Evolutionary conservation across 2,797 vertebrate species (phyloP), one percentile per base, ranked within the genome.

Genomic region (Molossus molossus): DNA sequence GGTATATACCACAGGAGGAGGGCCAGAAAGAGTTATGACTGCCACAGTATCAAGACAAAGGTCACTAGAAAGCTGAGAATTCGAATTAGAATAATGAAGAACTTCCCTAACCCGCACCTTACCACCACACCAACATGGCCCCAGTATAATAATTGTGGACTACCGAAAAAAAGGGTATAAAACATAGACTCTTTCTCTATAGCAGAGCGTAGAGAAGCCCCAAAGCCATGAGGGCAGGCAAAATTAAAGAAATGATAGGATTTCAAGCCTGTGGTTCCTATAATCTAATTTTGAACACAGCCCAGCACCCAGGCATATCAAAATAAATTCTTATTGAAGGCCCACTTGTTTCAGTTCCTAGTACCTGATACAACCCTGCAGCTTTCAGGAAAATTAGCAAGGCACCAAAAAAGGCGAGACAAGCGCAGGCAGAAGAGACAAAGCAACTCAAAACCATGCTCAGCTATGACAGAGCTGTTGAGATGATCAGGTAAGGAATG

Each of bases 61-160:
- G 1, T 15, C 6, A 6, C 1, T 64, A 40, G 83, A 57, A 76
- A 12, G 53, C 4, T 5, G 20, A 76, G 62, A 37, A 67, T 72
- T 9, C 58, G n/a, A 45, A 45, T 45, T 45, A 45, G 6, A 75
- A 40, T 58, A 62, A 14, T 60, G 53, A 6, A 33, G 27, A 87
- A 9, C 2, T 1, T 67, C 33, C 3, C 8, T 3, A 40, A 14
- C 1, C 25, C 5, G 20, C 6, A 69, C 5, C 14, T 94, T 82
- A 2, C 9, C 9, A 48, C 13, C 73, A 20, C 10, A 40, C 17
- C 9, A 87, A 0, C 8, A 77, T 5, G 0, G 0, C 2, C 20
- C 3, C 11, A 70, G 14, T 37, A 29, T 65, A 50, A 9, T 25
- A 65, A 75, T 17, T 77, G 4, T 58, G 13, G 8, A 40, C 3